Evolutionary conservation across 2,888 invertebrate genomes (phyloP).

Genomic region (Andrena haemorrhoa): DNA sequence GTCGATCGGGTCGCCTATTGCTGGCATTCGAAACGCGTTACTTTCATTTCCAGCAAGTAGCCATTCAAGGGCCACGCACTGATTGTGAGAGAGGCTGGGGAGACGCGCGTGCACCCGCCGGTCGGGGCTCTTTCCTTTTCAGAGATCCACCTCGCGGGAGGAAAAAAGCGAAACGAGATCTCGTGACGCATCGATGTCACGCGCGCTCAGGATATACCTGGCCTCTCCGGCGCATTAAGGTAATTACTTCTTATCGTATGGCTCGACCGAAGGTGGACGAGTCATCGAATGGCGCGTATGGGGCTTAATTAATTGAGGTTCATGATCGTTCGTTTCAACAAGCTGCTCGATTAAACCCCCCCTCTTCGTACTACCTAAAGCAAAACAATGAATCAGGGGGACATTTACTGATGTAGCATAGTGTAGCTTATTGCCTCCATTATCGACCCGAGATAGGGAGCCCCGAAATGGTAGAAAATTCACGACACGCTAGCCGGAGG

Average conservation of each 20-base stretch:
- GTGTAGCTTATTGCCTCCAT: neutral
- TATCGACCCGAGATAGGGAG: too few relatives aligned
- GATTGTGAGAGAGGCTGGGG: conserved; percentile 42
- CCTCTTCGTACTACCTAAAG: too few relatives aligned
- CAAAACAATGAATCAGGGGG: too few relatives aligned
- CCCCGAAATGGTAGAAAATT: neutral
- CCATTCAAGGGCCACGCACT: conserved; percentile 71
- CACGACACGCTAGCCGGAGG: neutral
- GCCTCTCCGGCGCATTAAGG: conserved; percentile 21
- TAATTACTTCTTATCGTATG: conserved; percentile 44
- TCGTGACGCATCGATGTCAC: conserved; percentile 58
- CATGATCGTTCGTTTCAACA: neutral
- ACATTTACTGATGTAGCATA: too few relatives aligned
- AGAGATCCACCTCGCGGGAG: conserved; percentile 22
- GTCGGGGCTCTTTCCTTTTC: conserved; percentile 41
- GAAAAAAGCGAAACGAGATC: conserved; percentile 44
- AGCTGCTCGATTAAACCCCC: too few relatives aligned
- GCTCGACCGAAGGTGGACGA: neutral
- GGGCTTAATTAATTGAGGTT: conserved; percentile 21
- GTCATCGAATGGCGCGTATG: conserved; percentile 24
- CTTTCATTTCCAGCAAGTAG: conserved; percentile 74
- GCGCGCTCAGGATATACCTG: conserved; percentile 21
- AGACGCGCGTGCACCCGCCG: conserved; percentile 13
- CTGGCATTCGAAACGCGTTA: conserved; percentile 71
- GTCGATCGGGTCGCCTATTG: conserved; percentile 50